Base-by-base conservation (phyloP, 2,113 vertebrate genomes). In the Triplophysa rosa region DNA sequence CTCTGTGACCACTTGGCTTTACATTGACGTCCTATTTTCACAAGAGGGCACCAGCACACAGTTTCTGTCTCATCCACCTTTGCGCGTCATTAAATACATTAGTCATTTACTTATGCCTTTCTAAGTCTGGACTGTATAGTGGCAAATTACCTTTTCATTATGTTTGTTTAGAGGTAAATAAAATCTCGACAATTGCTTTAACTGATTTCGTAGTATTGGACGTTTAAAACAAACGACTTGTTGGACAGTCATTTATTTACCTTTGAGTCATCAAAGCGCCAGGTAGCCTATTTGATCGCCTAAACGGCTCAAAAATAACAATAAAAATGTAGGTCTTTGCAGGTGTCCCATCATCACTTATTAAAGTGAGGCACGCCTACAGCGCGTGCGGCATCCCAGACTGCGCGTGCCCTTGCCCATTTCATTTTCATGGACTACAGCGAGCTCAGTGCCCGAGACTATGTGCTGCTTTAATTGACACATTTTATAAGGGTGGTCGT, bases 11-110 rank as follows among this genome's bases (percentile, higher is more conserved):
- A 17, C 49, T 52, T 7, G 16, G 4, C 14, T 52, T 52, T 17
- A 17, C 23, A 61, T 17, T 24, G n/a, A 14, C 12, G 24, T 5
- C 2, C 1, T 63, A 14, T 29, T 29, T 21, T 77, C 74, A 77
- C 74, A 77, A 77, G 74, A 77, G 24, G 74, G 74, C 74, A 77
- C 61, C 62, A 76, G 3, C 24, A 26, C 73, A 54, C 73, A 65
- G 26, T 65, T 66, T 14, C 33, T 68, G 9, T 5, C 13, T 42
- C n/a, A 10, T 17, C 7, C 7, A 7, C 14, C 7, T 72, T 56
- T 58, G 12, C 49, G 2, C 49, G 17, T 16, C 49, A 7, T 59
- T 1, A 71, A 58, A 72, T 29, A 37, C 10, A 37, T 3, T 21
- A 59, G 54, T 26, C 7, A 6, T 19, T 29, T 12, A 24, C 21